Evolutionary conservation across 2,113 vertebrate species (phyloP).

Genomic region (Halcyon malimbica): DNA sequence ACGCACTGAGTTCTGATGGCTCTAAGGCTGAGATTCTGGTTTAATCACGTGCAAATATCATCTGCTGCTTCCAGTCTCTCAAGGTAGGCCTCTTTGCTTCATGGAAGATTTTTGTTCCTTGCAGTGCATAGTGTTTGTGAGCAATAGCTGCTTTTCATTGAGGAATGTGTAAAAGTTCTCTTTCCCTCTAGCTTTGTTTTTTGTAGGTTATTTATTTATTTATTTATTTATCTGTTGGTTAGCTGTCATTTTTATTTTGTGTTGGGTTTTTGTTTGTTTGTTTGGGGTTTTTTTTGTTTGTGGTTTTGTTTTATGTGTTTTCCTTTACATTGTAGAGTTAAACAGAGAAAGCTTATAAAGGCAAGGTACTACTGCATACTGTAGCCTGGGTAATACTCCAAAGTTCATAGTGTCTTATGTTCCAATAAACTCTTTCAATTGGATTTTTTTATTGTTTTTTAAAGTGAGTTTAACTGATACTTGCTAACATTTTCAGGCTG

Average conservation of each 20-base stretch:
- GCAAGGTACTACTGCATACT: neutral
- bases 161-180: rapidly evolving
- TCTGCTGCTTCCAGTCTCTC: neutral
- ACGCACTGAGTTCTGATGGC: neutral
- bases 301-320: no score
- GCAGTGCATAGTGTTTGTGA: neutral
- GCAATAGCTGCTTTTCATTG: neutral
- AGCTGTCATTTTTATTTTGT: neutral
- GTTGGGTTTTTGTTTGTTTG: no score
- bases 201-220: no score
- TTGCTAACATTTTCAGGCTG: neutral
- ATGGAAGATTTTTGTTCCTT: neutral
- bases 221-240: neutral
- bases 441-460: neutral
- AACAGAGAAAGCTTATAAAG: neutral
- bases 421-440: neutral
- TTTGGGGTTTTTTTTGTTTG: neutral
- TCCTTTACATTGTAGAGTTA: neutral
- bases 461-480: neutral
- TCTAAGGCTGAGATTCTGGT: neutral
- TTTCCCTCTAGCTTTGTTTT: neutral
- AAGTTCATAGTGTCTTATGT: neutral
- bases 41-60: neutral
- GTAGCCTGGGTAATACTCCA: neutral
- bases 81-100: neutral